Conservation (phyloP, 2,888 invertebrate genomes). For the Synergus japonicus region DNA sequence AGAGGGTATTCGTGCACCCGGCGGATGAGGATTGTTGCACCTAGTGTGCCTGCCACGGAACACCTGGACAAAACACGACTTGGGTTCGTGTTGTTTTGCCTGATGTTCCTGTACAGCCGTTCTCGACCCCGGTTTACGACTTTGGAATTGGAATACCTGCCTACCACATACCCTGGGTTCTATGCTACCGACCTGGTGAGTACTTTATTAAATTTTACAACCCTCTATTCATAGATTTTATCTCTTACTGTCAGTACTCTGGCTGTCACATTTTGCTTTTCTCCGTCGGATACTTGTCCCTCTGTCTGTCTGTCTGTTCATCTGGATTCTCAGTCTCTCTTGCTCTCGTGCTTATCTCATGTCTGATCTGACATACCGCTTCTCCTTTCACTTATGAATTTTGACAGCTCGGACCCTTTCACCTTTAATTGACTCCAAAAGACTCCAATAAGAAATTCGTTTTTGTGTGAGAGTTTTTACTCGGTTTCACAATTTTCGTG, state of each 20-base stretch:
- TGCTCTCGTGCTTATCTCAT: slow-evolving; percentile 25
- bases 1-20: slow-evolving; percentile 15
- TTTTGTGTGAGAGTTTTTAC: slow-evolving; percentile 1
- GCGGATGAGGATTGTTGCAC: slow-evolving; percentile 46
- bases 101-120: slow-evolving; percentile 59
- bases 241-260: neutral
- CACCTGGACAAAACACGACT: slow-evolving; percentile 25
- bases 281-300: slow-evolving; percentile 42
- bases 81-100: slow-evolving; percentile 55
- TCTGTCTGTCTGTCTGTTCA: slow-evolving; percentile 26
- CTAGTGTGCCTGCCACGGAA: slow-evolving; percentile 56
- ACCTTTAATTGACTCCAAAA: slow-evolving; percentile 16
- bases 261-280: slow-evolving; percentile 24
- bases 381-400: slow-evolving; percentile 37
- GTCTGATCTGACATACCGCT: slow-evolving; percentile 40
- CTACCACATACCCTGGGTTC: slow-evolving; percentile 60
- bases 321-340: slow-evolving; percentile 32
- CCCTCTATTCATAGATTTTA: slow-evolving; percentile 9
- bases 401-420: slow-evolving; percentile 37
- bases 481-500: neutral
- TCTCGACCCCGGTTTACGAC: slow-evolving; percentile 43
- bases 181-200: slow-evolving; percentile 72
- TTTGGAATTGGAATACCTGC: slow-evolving; percentile 29
- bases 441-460: neutral
- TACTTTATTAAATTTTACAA: slow-evolving; percentile 41